Base-by-base conservation (phyloP, 2,113 vertebrate genomes). In the Clarias batrachus region DNA sequence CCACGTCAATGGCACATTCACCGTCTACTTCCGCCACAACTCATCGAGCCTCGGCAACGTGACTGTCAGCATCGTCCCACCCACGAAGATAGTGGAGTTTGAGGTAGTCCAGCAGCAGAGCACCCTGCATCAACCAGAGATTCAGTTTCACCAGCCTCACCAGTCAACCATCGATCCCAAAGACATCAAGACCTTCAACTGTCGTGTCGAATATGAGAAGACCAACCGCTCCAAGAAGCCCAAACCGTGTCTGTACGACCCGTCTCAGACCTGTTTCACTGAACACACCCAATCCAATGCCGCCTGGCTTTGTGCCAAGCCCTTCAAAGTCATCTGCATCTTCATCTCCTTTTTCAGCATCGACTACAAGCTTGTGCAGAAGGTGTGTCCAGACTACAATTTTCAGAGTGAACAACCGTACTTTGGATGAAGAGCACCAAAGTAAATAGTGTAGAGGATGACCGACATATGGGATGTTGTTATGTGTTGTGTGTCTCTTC, bases 301-400 rank as follows among this genome's bases (percentile, higher is more conserved):
- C 0, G 96, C 97, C 89, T 99, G 98, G 98, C 97, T 98, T 10
- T 99, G 98, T 25, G 95, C 97, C 90, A 99, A 99, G 90, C 98
- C 98, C 90, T 99, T 99, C 95, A 99, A 99, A 92, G 98, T 99
- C 92, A 99, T 99, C 94, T 99, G 98, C 93, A 98, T 99, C 93
- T 99, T 99, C 94, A 97, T 99, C 93, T 98, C 97, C 88, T 99
- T 99, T 95, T 97, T 97, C 89, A 99, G 98, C 93, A 97, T 97
- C 85, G 97, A 99, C 91, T 99, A 99, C 94, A 99, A 99, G 97
- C 94, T 99, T 91, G 98, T 99, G 88, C 98, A 99, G 93, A 99
- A 99, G 93, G 98, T 99, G 90, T 99, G 98, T 88, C 98, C 98
- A 68, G 98, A 99, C 93, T 98, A 99, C 94, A 99, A 99, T 94